Base-by-base conservation (phyloP, 1,140 invertebrate genomes). In the Manduca sexta region DNA sequence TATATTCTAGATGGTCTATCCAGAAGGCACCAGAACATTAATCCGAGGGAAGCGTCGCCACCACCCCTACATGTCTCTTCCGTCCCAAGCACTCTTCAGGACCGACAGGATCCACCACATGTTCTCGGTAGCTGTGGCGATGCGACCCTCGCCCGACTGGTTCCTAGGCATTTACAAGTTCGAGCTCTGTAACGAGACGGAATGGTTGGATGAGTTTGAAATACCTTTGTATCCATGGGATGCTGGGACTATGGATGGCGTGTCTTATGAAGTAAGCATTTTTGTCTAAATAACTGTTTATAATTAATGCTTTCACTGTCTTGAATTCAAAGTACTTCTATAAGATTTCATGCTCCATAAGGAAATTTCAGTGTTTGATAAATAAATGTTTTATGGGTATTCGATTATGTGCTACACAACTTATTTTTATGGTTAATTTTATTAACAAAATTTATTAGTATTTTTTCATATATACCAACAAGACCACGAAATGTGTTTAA, bases 111-210 rank as follows among this genome's bases (percentile, higher is more conserved):
- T 58, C 8, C 74, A 84, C 42, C 80, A 84, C 39, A 35, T 80
- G 17, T 77, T 84, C 53, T 82, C 80, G 11, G 44, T 80, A 11
- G 58, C 66, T 1, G 64, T 82, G 6, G 74, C 66, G 0, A 70
- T 84, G 61, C 72, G 69, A 29, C 80, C 80, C 0, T 82, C 78
- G 0, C 80, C 80, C 0, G 80, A 84, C 37, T 84, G 80, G 80
- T 84, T 84, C 40, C 52, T 84, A 6, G 80, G 80, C 0, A 70
- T 69, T 0, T 63, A 69, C 8, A 60, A 62, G 17, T 84, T 79
- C 48, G 80, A 84, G 18, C 64, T 84, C 0, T 84, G 80, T 26
- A 69, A 67, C 8, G 42, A 69, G 1, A 40, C 62, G 4, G 74
- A 64, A 0, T 84, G 80, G 80, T 17, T 76, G 38, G 54, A 72